phyloP scores from a whole-genome alignment of 2,797 vertebrate genomes.

The Coendou prehensilis region DNA sequence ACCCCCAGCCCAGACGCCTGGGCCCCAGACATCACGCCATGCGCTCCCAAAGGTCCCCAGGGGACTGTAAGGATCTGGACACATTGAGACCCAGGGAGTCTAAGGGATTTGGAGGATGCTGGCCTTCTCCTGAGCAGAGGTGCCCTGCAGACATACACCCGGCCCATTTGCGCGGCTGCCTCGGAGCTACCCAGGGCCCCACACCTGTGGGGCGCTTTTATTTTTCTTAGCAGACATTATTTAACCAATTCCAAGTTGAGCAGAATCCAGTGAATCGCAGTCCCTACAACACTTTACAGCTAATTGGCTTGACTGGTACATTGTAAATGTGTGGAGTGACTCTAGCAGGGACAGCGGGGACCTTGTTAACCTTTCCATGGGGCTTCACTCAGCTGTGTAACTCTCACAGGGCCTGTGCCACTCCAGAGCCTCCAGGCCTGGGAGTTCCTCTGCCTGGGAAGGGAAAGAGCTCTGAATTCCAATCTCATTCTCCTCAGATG shows the following conservation, averaged over 20 bases:
- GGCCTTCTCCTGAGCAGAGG: background rate
- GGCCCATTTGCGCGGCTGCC: rapidly evolving
- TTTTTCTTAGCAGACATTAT: slow-evolving; percentile 17
- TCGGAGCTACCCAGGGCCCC: rapidly evolving
- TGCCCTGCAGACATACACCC: rapidly evolving
- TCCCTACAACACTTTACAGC: slow-evolving; percentile 83
- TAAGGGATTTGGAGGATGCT: rapidly evolving
- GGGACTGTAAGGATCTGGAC: rapidly evolving
- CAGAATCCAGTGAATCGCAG: slow-evolving; percentile 84
- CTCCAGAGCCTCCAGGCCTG: background rate
- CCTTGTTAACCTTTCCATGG: slow-evolving; percentile 82
- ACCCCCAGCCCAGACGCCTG: background rate
- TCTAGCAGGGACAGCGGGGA: slow-evolving; percentile 79
- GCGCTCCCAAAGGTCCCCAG: rapidly evolving
- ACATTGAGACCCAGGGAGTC: rapidly evolving
- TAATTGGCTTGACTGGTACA: slow-evolving; percentile 86
- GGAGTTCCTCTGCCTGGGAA: rapidly evolving
- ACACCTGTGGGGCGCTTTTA: rapidly evolving
- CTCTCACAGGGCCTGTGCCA: slow-evolving; percentile 64
- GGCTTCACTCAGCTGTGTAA: slow-evolving; percentile 76
- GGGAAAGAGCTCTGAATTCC: background rate
- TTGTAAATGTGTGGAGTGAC: slow-evolving; percentile 84
- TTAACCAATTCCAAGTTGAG: slow-evolving; percentile 75
- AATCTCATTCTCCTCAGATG: too few species aligned
- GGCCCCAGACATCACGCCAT: rapidly evolving